Evolutionary conservation across 2,888 invertebrate species (phyloP).

Genomic region (Scaptomyza cyrtandrae): DNA sequence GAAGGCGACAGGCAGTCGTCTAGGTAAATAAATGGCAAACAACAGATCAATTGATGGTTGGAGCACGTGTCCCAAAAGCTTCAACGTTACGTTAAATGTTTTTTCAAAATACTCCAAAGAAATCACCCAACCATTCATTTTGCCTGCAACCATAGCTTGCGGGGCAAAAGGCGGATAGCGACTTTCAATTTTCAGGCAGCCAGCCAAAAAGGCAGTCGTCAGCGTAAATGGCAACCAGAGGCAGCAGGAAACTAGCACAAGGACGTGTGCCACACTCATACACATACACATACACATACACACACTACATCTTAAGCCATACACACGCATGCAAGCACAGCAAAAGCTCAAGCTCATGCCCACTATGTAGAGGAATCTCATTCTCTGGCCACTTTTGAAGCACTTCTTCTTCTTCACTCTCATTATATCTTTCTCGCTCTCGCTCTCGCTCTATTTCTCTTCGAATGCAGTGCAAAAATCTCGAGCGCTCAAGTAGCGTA

Average conservation of each 20-base stretch:
- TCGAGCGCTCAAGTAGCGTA: conserved; percentile 70
- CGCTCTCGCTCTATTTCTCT: conserved; percentile 11
- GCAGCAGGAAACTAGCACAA: conserved; percentile 72
- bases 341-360: conserved; percentile 39
- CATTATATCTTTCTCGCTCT: neutral
- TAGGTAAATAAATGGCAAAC: conserved; percentile 77
- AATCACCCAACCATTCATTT: neutral
- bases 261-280: conserved; percentile 63
- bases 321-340: conserved; percentile 24
- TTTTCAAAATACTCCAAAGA: conserved; percentile 26
- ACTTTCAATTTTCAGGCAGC: conserved; percentile 73
- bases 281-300: conserved; percentile 17
- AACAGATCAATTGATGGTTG: conserved; percentile 75
- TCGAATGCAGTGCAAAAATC: conserved; percentile 61
- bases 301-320: conserved; percentile 5
- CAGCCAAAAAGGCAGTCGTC: conserved; percentile 78
- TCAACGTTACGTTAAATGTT: conserved; percentile 69
- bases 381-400: conserved; percentile 30
- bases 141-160: neutral
- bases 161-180: conserved; percentile 24
- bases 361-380: conserved; percentile 39
- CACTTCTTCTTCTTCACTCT: conserved; percentile 11
- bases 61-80: conserved; percentile 66
- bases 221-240: conserved; percentile 66
- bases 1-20: conserved; percentile 31